Conservation (phyloP, 1,140 invertebrate genomes). For the Copidosoma floridanum region DNA sequence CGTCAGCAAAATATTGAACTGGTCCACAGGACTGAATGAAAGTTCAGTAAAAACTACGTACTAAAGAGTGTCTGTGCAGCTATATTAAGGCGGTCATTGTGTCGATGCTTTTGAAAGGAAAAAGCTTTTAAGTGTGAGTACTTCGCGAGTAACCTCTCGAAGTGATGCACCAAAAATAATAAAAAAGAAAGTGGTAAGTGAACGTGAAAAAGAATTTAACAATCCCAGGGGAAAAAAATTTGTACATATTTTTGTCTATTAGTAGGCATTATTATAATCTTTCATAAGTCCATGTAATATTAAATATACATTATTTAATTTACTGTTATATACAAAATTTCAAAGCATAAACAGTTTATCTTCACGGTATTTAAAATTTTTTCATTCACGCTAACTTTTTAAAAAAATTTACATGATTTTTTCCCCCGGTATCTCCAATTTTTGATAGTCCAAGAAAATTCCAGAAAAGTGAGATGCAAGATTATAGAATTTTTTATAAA, state of each 20-base stretch:
- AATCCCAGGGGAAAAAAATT: slow-evolving; percentile 15
- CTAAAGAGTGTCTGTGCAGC: slow-evolving; percentile 14
- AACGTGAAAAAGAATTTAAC: slow-evolving; percentile 11
- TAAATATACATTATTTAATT: background rate
- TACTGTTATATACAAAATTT: slow-evolving; percentile 11
- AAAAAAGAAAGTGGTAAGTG: no score
- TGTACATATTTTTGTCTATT: slow-evolving; percentile 16
- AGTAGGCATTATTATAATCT: no score
- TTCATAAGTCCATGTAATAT: slow-evolving; percentile 4
- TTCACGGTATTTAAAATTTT: slow-evolving; percentile 13
- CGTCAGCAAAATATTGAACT: background rate
- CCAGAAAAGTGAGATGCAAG: background rate
- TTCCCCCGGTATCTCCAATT: slow-evolving; percentile 7
- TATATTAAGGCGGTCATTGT: slow-evolving; percentile 10
- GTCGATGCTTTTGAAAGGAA: slow-evolving; percentile 17
- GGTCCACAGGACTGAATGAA: background rate
- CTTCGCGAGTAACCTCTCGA: slow-evolving; percentile 17
- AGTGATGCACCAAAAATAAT: slow-evolving; percentile 8
- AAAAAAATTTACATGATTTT: no score
- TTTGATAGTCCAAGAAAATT: slow-evolving; percentile 12
- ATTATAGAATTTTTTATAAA: slow-evolving; percentile 14
- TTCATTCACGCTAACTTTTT: background rate
- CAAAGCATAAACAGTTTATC: background rate
- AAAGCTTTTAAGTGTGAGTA: slow-evolving; percentile 10
- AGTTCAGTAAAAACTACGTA: slow-evolving; percentile 5